Conservation (phyloP, 2,797 vertebrate genomes). For the Anguilla marmorata region DNA sequence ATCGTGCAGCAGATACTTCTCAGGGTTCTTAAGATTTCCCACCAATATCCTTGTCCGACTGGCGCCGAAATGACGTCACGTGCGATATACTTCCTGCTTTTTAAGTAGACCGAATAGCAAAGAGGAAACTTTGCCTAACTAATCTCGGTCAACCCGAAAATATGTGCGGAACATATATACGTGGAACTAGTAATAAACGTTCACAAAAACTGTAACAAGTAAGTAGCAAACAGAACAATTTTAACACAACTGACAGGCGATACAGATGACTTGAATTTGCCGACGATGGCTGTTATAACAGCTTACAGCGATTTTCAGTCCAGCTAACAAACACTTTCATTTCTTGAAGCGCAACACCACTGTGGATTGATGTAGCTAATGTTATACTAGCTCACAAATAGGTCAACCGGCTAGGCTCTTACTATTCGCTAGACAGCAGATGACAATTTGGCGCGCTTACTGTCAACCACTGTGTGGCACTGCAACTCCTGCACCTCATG, state of each 20-base stretch:
- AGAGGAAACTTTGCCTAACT: background rate
- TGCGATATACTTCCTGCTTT: background rate
- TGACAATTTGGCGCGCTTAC: background rate
- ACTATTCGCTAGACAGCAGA: too few species aligned
- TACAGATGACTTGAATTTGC: background rate
- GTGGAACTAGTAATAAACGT: background rate
- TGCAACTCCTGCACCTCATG: background rate
- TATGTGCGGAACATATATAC: background rate
- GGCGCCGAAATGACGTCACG: slow-evolving; percentile 74
- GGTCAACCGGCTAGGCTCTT: background rate
- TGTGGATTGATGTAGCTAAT: too few species aligned
- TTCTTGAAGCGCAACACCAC: too few species aligned
- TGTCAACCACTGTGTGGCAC: background rate
- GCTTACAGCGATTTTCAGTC: background rate
- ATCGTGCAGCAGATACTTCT: background rate
- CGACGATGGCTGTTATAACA: background rate
- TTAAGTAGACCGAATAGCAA: background rate
- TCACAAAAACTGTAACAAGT: background rate
- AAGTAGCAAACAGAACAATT: background rate
- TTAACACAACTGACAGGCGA: background rate
- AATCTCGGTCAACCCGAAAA: background rate
- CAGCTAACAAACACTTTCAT: background rate
- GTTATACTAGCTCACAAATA: background rate
- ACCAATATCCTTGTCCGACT: slow-evolving; percentile 65
- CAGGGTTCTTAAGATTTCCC: slow-evolving; percentile 58